phyloP scores from a whole-genome alignment of 2,888 invertebrate genomes.

The Diploptera punctata region DNA sequence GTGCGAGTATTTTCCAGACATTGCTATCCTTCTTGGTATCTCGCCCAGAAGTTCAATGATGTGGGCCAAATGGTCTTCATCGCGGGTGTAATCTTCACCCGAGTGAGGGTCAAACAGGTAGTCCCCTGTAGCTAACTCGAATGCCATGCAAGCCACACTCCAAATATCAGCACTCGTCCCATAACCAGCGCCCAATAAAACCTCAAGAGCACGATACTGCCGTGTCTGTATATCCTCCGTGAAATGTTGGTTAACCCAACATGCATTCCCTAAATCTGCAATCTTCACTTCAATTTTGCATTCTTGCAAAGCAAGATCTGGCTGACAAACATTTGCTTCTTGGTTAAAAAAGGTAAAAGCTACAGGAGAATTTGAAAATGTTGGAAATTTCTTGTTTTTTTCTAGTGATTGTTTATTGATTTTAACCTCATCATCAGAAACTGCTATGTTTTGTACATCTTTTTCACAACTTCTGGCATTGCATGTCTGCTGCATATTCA shows the following conservation, averaged over 20 bases:
- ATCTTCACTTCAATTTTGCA: slow-evolving; percentile 95
- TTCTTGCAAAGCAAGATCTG: slow-evolving; percentile 83
- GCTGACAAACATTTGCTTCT: neutral
- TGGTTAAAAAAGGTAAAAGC: neutral
- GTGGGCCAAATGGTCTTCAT: slow-evolving; percentile 99
- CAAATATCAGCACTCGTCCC: slow-evolving; percentile 98
- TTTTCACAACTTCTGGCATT: slow-evolving; percentile 49
- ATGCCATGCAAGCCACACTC: slow-evolving; percentile 99
- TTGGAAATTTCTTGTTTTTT: neutral
- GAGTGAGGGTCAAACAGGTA: slow-evolving; percentile 99
- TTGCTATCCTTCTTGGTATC: slow-evolving; percentile 92
- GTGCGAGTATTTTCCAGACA: slow-evolving; percentile 91
- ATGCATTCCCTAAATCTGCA: slow-evolving; percentile 98
- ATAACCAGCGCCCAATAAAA: slow-evolving; percentile 94
- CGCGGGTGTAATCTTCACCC: slow-evolving; percentile 94
- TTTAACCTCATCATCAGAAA: slow-evolving; percentile 36
- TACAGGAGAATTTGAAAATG: neutral
- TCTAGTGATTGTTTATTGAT: neutral
- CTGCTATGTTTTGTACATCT: slow-evolving; percentile 35
- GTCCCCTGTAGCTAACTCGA: slow-evolving; percentile 98
- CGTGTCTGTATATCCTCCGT: slow-evolving; percentile 99
- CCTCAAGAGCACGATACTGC: slow-evolving; percentile 96
- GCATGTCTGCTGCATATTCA: slow-evolving; percentile 39
- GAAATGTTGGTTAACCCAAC: slow-evolving; percentile 97
- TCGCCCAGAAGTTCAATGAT: slow-evolving; percentile 97